A percentile compares a stretch with the other conserved stretches of the same genome.
Conservation (phyloP, 2,797 vertebrate genomes). For the Chelon auratus region DNA sequence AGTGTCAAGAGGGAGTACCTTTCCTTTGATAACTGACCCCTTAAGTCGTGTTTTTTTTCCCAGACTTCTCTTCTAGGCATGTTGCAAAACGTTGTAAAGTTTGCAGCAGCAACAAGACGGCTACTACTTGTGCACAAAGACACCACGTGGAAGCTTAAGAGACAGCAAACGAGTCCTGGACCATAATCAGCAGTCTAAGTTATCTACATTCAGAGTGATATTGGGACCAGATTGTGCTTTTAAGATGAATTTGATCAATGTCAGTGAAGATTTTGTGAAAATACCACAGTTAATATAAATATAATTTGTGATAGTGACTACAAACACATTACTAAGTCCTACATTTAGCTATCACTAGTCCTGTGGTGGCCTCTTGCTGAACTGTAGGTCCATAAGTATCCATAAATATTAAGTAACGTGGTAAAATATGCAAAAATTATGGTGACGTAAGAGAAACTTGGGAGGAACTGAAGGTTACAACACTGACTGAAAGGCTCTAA, state of each 20-base stretch:
- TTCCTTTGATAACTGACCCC: no score
- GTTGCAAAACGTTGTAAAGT: no score
- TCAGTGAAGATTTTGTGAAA: no score
- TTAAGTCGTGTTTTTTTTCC: background rate
- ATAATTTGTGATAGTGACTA: background rate
- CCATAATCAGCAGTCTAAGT: background rate
- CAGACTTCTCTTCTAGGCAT: background rate
- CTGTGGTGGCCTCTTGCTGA: background rate
- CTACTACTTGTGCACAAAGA: background rate
- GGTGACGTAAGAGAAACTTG: background rate
- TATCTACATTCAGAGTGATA: background rate
- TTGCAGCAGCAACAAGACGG: no score
- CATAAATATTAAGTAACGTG: no score
- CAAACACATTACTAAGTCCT: background rate
- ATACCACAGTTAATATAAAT: no score
- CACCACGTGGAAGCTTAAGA: background rate
- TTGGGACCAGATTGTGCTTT: no score
- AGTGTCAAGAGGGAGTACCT: background rate
- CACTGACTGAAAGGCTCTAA: slow-evolving; percentile 2
- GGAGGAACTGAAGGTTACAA: background rate
- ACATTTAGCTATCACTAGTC: background rate
- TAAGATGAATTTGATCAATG: no score
- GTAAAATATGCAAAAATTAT: background rate
- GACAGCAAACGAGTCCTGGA: background rate
- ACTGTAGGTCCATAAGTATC: background rate